Evolutionary conservation across 92 coral and sea anemone species (phyloP), one percentile per base, ranked within the genome.

Genomic region (Epizoanthus illoricatus): DNA sequence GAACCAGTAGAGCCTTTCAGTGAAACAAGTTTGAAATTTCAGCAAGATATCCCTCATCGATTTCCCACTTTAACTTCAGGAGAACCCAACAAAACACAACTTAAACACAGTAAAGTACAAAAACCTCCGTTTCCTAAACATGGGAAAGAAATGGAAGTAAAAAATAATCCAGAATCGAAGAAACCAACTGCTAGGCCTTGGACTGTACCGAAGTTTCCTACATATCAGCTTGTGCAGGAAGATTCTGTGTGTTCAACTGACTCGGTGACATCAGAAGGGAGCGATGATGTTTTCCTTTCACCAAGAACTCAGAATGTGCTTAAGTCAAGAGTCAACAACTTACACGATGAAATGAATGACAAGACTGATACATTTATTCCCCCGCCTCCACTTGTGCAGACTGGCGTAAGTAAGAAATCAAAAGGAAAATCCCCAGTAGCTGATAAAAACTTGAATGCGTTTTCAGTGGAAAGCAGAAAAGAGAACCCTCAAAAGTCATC

Each of bases 251-350:
- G 73, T 5, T 68, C 73, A 6, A 11, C 79, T 28, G 79, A 16
- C 63, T 49, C 79, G n/a, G 79, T 56, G 7, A 45, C 60, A 20
- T 47, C 79, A 16, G 79, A 73, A 16, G 79, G 79, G 16, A 73
- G 62, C 18, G 79, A 73, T 19, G 36, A 73, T 5, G 79, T 49
- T 15, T 73, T 73, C 40, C 15, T 49, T 33, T 73, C 63, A 56
- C 43, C 79, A n/a, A 21, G 42, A 56, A 56, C 60, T 73, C 59
- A 16, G 49, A 39, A 16, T 39, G 73, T 17, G n/a, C 49, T 39
- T n/a, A n/a, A 5, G 54, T 12, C 52, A 54, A 28, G n/a, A 28
- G 12, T n/a, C 55, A 8, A 2, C 55, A 7, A 13, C 62, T 28
- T 28, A 18, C 23, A 55, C 12, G 43, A 28, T 33, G 61, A 9